Evolutionary conservation across 2,888 invertebrate genomes (phyloP), one percentile per base, ranked within the genome.

Genomic region (Melanchra persicariae): DNA sequence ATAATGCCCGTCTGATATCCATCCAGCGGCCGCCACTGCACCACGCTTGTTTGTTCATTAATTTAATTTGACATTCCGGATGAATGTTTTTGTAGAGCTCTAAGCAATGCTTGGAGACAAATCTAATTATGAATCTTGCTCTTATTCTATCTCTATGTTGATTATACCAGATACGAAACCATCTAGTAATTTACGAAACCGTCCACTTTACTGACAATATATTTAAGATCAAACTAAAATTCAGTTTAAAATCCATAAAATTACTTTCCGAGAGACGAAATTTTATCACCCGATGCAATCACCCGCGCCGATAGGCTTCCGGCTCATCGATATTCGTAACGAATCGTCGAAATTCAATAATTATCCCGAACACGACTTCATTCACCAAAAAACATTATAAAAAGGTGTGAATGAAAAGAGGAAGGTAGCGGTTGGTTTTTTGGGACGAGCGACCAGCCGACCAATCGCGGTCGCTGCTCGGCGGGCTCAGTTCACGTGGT

Each of bases 331-430:
- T 96, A 94, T 95, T 96, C 96, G 96, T 94, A 93, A 92, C 96
- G 95, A 96, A 96, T 96, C 93, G 93, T 93, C 91, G 92, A 95
- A 95, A 95, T 95, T 96, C 93, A 95, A 95, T 96, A 95, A 96
- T 96, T 95, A 96, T 94, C 94, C 92, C 93, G 92, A 94, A 95
- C 95, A 96, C 95, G 95, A 96, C 94, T 95, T 94, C 95, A 95
- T 95, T 95, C 94, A 95, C 91, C 92, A 93, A 93, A 95, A 95
- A 95, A 92, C 86, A 86, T 86, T 77, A 89, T 91, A 96, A 96
- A 96, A 96, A 96, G 93, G 95, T 95, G 95, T 96, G 96, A 96
- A 96, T 95, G 95, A 91, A 94, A 90, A 91, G 93, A 92, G 93
- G 93, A 93, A 92, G 93, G 91, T 92, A 89, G 89, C 89, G 90